Conservation (phyloP, 2,797 vertebrate species). For the Leuciscus waleckii region DNA sequence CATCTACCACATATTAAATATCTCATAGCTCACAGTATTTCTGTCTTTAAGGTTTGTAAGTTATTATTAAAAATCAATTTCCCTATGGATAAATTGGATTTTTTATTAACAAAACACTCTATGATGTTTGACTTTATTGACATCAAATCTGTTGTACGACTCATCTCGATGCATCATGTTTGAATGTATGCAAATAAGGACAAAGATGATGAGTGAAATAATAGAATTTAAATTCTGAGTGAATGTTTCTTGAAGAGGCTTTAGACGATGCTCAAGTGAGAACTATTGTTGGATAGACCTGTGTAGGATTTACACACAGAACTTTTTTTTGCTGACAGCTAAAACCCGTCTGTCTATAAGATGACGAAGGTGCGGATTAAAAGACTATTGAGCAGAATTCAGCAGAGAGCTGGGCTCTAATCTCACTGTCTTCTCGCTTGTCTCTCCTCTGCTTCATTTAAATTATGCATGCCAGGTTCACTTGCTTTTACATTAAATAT, state of each 20-base stretch:
- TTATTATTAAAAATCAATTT: background rate
- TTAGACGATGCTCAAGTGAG: background rate
- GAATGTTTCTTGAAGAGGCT: background rate
- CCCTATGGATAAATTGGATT: background rate
- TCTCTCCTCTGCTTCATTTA: background rate
- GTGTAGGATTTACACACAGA: conserved; percentile 6
- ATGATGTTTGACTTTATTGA: background rate
- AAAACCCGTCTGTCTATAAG: conserved; percentile 25
- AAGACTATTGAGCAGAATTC: conserved; percentile 24
- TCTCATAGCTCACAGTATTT: background rate
- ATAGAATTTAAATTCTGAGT: background rate
- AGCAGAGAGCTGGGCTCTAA: background rate
- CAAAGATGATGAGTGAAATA: background rate
- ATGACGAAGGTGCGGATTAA: conserved; percentile 27
- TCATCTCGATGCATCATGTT: background rate
- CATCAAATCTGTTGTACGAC: background rate
- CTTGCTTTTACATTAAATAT: conserved; percentile 24
- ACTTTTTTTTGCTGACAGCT: conserved; percentile 21
- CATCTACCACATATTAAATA: background rate
- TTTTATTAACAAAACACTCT: background rate
- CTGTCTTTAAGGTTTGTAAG: background rate
- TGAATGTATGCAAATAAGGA: background rate
- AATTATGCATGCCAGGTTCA: background rate
- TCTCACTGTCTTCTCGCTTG: conserved; percentile 1
- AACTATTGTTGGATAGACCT: conserved; percentile 15